phyloP scores from a whole-genome alignment of 2,888 invertebrate species.

The Troides aeacus region DNA sequence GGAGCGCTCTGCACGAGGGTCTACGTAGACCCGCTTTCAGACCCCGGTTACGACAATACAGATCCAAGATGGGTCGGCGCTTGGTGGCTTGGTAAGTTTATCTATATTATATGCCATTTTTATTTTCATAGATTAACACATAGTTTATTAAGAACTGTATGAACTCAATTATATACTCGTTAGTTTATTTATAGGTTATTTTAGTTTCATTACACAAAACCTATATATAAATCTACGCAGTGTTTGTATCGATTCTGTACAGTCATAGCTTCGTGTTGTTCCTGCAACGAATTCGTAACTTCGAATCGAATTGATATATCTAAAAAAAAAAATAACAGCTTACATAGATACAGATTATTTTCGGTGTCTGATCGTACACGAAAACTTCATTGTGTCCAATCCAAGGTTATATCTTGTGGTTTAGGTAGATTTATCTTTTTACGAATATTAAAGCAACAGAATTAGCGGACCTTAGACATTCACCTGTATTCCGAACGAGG shows the following conservation, averaged over 20 bases:
- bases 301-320: not conserved
- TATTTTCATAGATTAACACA: too few species aligned
- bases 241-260: slow-evolving; percentile 3
- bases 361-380: not conserved
- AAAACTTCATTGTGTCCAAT: slow-evolving; percentile 1
- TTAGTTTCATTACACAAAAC: not conserved
- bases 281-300: slow-evolving; percentile 10
- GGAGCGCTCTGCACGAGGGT: slow-evolving; percentile 93
- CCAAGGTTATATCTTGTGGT: not conserved
- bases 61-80: slow-evolving; percentile 97
- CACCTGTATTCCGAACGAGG: not conserved
- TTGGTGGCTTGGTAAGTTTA: slow-evolving; percentile 95
- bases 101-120: not conserved
- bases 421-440: not conserved
- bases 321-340: not conserved
- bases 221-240: not conserved
- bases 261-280: slow-evolving; percentile 20
- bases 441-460: not conserved
- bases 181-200: too few species aligned
- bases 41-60: slow-evolving; percentile 86
- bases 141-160: too few species aligned
- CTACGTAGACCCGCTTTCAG: slow-evolving; percentile 88
- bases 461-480: not conserved
- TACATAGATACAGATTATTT: not conserved
- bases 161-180: too few species aligned